phyloP scores from a whole-genome alignment of 2,797 vertebrate genomes.

The Danio kyathit region DNA sequence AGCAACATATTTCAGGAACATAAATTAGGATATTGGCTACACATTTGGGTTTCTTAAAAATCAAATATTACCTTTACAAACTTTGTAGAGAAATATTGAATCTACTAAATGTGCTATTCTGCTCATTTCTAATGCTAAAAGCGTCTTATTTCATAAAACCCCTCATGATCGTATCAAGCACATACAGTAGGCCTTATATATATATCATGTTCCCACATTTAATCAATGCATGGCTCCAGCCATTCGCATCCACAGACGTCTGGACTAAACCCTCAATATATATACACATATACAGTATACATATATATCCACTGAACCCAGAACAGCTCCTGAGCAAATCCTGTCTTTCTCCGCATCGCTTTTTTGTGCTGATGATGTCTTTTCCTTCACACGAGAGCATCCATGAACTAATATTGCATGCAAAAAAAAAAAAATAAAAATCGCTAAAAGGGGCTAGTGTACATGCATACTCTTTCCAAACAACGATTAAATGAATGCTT shows the following conservation, averaged over 20 bases:
- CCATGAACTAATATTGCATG: constrained; percentile 7
- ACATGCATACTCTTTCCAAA: not conserved
- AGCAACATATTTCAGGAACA: not conserved
- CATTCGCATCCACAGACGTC: not conserved
- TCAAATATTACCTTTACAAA: not conserved
- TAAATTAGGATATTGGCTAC: not conserved
- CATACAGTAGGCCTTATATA: not conserved
- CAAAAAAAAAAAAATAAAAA: not conserved
- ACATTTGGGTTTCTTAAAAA: not conserved
- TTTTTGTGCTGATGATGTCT: constrained; percentile 11
- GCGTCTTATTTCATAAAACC: not conserved
- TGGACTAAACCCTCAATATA: constrained; percentile 1
- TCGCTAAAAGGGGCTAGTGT: not conserved
- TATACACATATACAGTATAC: no score
- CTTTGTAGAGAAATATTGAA: not conserved
- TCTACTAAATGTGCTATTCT: no score
- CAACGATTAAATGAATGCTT: not conserved
- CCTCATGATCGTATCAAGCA: not conserved
- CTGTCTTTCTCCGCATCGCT: not conserved
- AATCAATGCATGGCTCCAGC: constrained; percentile 1
- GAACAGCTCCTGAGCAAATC: not conserved
- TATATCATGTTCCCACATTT: not conserved
- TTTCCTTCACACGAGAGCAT: constrained; percentile 6
- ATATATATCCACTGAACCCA: constrained; percentile 9
- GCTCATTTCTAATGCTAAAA: no score